Evolutionary conservation across 1,140 invertebrate species (phyloP).

Genomic region (Halesus radiatus): DNA sequence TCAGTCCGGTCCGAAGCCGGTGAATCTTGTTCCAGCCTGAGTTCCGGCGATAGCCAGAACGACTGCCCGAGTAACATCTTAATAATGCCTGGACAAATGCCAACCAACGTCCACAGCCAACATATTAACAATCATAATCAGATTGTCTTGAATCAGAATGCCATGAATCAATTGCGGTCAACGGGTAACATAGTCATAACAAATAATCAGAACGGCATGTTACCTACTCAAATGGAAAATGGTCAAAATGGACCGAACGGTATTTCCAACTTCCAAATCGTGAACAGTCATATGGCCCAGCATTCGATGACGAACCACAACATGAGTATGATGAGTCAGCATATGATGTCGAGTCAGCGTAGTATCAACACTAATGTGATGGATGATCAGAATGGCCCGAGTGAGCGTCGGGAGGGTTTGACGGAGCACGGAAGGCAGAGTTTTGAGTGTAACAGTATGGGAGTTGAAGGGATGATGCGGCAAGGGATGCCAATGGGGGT

Average conservation of each 20-base stretch:
- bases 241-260: neutral
- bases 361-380: neutral
- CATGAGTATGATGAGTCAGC: constrained; percentile 69
- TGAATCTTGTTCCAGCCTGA: constrained; percentile 54
- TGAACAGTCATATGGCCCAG: constrained; percentile 69
- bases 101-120: constrained; percentile 35
- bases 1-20: constrained; percentile 52
- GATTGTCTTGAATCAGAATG: constrained; percentile 57
- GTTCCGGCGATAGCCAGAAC: constrained; percentile 49
- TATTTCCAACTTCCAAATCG: constrained; percentile 67
- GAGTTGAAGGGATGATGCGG: constrained; percentile 35
- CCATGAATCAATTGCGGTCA: constrained; percentile 62
- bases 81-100: constrained; percentile 45
- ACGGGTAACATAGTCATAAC: constrained; percentile 60
- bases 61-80: constrained; percentile 49
- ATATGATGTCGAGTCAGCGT: constrained; percentile 51
- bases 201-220: constrained; percentile 39
- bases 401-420: neutral
- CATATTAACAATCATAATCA: constrained; percentile 51
- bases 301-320: constrained; percentile 70
- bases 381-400: constrained; percentile 13
- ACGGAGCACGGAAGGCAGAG: neutral
- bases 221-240: constrained; percentile 38
- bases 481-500: constrained; percentile 26
- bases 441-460: neutral